Percentiles rank a stretch among this genome's conserved stretches.
phyloP scores from a whole-genome alignment of 2,888 invertebrate species.

The Agriopis aurantiaria region DNA sequence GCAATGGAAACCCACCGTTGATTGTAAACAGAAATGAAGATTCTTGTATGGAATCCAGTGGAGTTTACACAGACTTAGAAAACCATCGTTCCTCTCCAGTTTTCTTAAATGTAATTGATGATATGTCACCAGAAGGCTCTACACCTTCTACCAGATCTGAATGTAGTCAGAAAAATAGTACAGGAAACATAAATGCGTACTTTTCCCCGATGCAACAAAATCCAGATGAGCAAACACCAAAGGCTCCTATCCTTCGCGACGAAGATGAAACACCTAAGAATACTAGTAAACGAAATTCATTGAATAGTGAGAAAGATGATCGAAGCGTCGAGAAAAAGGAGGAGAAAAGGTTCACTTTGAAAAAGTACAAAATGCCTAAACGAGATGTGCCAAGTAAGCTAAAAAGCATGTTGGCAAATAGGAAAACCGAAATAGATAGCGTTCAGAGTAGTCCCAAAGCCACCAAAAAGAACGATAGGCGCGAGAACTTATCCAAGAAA shows the following conservation, averaged over 20 bases:
- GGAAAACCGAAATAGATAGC: constrained; percentile 82
- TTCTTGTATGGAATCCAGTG: constrained; percentile 95
- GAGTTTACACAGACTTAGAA: constrained; percentile 95
- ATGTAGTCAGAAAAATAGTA: constrained; percentile 80
- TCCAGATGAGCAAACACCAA: constrained; percentile 62
- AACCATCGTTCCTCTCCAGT: constrained; percentile 86
- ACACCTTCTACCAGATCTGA: constrained; percentile 85
- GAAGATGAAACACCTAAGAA: constrained; percentile 74
- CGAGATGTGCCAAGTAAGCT: constrained; percentile 92
- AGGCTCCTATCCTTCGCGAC: constrained; percentile 57
- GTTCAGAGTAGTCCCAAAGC: constrained; percentile 87
- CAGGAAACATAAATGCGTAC: constrained; percentile 66
- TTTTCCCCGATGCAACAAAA: constrained; percentile 67
- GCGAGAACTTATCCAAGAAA: constrained; percentile 87
- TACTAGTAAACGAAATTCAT: constrained; percentile 77
- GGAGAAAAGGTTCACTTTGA: constrained; percentile 85
- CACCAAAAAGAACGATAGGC: constrained; percentile 88
- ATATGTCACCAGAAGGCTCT: constrained; percentile 89
- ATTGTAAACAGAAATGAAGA: constrained; percentile 89
- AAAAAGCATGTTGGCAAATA: constrained; percentile 89
- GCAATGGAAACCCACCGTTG: constrained; percentile 83
- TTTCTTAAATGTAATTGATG: constrained; percentile 87
- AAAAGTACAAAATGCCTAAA: constrained; percentile 92
- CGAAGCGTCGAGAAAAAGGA: constrained; percentile 79
- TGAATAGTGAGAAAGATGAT: constrained; percentile 76